phyloP scores from a whole-genome alignment of 2,113 vertebrate genomes.

The Ellobius talpinus region DNA sequence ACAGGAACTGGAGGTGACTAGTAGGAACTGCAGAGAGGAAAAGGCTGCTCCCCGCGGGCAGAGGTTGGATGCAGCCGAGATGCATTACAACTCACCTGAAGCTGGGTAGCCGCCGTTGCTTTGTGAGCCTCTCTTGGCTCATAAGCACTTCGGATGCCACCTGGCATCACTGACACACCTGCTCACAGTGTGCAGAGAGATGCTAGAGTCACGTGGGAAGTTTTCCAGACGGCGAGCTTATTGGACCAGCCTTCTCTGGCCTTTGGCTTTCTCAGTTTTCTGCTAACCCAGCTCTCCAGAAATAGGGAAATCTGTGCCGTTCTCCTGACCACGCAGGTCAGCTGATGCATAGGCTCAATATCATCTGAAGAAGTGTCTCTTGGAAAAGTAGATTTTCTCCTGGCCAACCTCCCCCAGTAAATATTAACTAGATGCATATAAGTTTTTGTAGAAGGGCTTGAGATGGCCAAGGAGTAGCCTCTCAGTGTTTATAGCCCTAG shows the following conservation, averaged over 20 bases:
- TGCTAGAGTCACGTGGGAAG: not conserved
- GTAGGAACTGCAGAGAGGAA: not conserved
- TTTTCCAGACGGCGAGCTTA: not conserved
- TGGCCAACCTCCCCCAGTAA: not conserved
- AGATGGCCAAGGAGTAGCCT: not conserved
- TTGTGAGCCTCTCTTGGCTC: not conserved
- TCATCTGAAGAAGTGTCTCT: not conserved
- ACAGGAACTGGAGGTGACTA: not conserved
- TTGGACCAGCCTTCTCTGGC: not conserved
- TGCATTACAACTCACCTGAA: not conserved
- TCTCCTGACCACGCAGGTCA: not conserved
- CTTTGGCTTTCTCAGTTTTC: not conserved
- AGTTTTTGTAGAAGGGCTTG: not conserved
- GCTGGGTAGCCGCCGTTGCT: not conserved
- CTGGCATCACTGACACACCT: not conserved
- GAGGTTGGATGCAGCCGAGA: not conserved
- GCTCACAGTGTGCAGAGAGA: not conserved
- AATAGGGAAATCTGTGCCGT: not conserved
- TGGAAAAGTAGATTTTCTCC: not conserved
- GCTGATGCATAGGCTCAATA: not conserved
- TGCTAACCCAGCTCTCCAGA: not conserved
- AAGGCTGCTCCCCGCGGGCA: no score
- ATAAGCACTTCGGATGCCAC: not conserved
- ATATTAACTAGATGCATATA: not conserved
- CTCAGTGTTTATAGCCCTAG: not conserved